Evolutionary conservation across 1,140 invertebrate genomes (phyloP).

Genomic region (Gryon sp.): DNA sequence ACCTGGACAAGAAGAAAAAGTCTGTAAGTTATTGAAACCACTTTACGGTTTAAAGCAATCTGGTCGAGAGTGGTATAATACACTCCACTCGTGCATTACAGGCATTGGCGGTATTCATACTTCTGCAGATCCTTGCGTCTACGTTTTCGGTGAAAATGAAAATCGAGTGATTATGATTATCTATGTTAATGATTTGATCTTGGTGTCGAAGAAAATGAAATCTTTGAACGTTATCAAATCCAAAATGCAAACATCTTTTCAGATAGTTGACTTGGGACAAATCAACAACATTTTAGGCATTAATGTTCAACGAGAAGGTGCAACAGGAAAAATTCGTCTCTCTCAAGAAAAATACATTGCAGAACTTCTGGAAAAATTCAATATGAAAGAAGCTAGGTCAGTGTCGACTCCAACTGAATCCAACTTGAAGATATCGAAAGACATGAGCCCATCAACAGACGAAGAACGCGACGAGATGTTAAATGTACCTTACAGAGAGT

Average conservation of each 20-base stretch:
- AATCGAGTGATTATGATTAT: slow-evolving; percentile 19
- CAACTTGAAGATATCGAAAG: slow-evolving; percentile 22
- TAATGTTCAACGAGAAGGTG: slow-evolving; percentile 9
- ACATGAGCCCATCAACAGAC: slow-evolving; percentile 11
- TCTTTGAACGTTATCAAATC: slow-evolving; percentile 2
- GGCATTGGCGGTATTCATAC: slow-evolving; percentile 1
- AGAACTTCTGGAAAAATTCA: slow-evolving; percentile 23
- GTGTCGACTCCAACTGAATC: slow-evolving; percentile 24
- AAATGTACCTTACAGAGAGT: slow-evolving; percentile 65
- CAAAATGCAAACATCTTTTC: slow-evolving; percentile 13
- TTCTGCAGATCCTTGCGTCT: slow-evolving; percentile 35
- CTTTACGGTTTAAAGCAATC: slow-evolving; percentile 37
- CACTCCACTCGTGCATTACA: not conserved
- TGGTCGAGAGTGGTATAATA: slow-evolving; percentile 33
- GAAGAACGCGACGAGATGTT: slow-evolving; percentile 7
- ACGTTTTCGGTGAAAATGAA: slow-evolving; percentile 8
- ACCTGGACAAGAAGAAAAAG: slow-evolving; percentile 17
- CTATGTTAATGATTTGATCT: slow-evolving; percentile 37
- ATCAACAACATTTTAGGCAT: slow-evolving; percentile 25
- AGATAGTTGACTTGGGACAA: slow-evolving; percentile 28
- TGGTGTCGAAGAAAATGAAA: slow-evolving; percentile 23
- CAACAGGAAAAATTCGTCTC: slow-evolving; percentile 3
- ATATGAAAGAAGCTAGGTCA: slow-evolving; percentile 20
- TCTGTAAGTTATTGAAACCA: slow-evolving; percentile 25
- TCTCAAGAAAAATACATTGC: slow-evolving; percentile 26